Evolutionary conservation across 2,797 vertebrate species (phyloP).

Genomic region (Okamejei kenojei): DNA sequence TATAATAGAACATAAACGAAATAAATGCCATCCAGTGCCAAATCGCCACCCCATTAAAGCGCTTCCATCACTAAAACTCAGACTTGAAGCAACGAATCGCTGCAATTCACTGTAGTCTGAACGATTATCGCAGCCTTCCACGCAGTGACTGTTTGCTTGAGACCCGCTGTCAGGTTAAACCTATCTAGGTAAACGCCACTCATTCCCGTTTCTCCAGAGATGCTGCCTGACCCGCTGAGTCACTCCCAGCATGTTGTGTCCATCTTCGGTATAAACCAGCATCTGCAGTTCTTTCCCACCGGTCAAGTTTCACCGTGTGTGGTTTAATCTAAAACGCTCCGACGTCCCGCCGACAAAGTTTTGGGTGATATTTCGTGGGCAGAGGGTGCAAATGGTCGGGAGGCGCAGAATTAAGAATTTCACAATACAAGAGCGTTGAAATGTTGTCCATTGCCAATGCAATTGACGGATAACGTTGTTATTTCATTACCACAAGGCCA

Average conservation of each 20-base stretch:
- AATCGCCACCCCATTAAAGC: background rate
- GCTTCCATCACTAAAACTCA: background rate
- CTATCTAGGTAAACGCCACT: too few species aligned
- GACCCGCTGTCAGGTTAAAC: background rate
- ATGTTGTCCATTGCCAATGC: background rate
- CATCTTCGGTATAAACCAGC: too few species aligned
- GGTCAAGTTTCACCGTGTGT: background rate
- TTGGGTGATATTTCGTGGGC: background rate
- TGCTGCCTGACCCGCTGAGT: too few species aligned
- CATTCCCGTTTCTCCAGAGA: too few species aligned
- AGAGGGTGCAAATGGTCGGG: background rate
- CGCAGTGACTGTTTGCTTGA: background rate
- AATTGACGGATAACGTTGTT: background rate
- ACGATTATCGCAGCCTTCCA: background rate
- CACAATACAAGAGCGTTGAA: background rate
- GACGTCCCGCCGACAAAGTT: background rate
- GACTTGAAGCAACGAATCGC: background rate
- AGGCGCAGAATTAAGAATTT: background rate
- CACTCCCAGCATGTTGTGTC: too few species aligned
- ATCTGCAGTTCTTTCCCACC: too few species aligned
- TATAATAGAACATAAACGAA: background rate
- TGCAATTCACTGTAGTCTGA: background rate
- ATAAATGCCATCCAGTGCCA: background rate
- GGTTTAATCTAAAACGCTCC: too few species aligned
- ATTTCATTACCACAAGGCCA: background rate